These are phyloP conservation scores for Aphelenchoides bicaudatus DNA, from an alignment of 2,888 invertebrate species.

Conservation along the genomic window DNA sequence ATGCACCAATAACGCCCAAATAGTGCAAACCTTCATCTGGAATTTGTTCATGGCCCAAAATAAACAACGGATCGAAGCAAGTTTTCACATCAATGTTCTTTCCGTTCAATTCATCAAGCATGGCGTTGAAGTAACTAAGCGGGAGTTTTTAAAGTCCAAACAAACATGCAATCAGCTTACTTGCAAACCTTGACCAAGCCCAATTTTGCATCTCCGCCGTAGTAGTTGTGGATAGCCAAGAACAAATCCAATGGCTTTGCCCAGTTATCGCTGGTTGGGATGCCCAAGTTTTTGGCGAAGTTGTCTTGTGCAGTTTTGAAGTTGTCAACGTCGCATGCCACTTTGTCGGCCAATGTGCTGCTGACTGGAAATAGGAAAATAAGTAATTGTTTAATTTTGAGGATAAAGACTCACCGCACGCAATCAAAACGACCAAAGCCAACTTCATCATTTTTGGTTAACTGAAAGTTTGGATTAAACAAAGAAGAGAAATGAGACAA, in stretches of 20 bases:
- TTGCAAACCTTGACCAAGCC: conserved; percentile 19
- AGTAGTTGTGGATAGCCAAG: conserved; percentile 9
- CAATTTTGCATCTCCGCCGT: not conserved
- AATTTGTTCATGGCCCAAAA: conserved; percentile 11
- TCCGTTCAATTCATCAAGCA: not conserved
- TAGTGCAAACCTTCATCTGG: conserved; percentile 18
- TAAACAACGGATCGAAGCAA: conserved; percentile 18
- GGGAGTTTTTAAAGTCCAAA: not conserved
- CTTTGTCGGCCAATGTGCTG: not conserved
- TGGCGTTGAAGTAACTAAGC: conserved; percentile 11
- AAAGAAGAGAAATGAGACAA: too few species aligned
- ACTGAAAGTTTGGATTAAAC: too few species aligned
- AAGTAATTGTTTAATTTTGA: not conserved
- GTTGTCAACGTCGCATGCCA: conserved; percentile 10
- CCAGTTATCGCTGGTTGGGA: conserved; percentile 13
- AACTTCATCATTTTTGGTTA: too few species aligned
- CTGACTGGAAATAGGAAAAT: not conserved
- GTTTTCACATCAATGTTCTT: conserved; percentile 14
- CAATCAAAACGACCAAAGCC: too few species aligned
- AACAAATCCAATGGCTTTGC: conserved; percentile 14
- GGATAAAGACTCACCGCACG: too few species aligned
- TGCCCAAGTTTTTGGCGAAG: conserved; percentile 9
- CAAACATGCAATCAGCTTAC: conserved; percentile 16
- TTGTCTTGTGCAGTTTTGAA: conserved; percentile 16
- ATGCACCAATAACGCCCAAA: not conserved